Evolutionary conservation across 1,140 invertebrate species (phyloP), one percentile per base, ranked within the genome.

Genomic region (Scaptomyza hsui): DNA sequence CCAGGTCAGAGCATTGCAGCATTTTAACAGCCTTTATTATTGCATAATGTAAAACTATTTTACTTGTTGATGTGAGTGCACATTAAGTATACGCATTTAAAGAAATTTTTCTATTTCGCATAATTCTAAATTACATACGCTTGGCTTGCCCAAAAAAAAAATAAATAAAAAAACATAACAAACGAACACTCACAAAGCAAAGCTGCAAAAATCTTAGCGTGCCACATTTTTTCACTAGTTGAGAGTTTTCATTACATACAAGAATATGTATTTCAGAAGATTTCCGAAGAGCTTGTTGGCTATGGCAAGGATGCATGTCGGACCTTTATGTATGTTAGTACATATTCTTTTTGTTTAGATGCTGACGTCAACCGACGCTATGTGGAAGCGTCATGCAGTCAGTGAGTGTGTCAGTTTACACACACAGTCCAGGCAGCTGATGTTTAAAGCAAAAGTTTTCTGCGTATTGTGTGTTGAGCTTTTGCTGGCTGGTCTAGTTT

Each of bases 41-140:
- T 29, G 26, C 7, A 10, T 29, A 29, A 6, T 29, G 35, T n/a
- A 37, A 37, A 55, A 55, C 42, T 52, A 21, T 63, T 69, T 39
- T 62, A 81, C 78, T 81, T 81, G 73, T 73, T 81, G 78, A 72
- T 80, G 72, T 44, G 65, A 59, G 63, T 80, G 69, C 59, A 73
- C 63, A 81, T 77, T 77, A 77, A 63, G 78, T 74, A 81, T 82
- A 81, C 78, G 78, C 73, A 77, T 37, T 70, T 39, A 4, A 48
- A 44, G 16, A 19, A 29, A 48, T 16, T 64, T 57, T 63, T 63
- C 32, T 32, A 59, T 53, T 64, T 51, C 57, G 67, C 72, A 79
- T 80, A 75, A 69, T 73, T 81, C 35, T 32, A 68, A 75, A 72
- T 75, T 64, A 44, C 63, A 75, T 79, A 53, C 64, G 55, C 13